phyloP scores from a whole-genome alignment of 2,797 vertebrate genomes.

The Girardinus metallicus region DNA sequence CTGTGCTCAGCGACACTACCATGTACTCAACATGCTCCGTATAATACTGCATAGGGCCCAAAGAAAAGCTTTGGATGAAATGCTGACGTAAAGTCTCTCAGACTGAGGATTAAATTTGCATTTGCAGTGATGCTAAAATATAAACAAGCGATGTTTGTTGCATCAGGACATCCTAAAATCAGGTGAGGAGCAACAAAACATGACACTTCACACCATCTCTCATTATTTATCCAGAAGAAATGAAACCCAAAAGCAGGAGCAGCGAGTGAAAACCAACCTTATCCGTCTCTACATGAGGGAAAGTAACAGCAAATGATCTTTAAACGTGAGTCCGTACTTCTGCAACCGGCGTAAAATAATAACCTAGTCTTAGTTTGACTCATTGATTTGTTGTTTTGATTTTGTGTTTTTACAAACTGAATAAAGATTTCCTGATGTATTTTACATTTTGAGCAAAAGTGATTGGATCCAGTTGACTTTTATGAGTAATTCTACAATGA shows the following conservation, averaged over 20 bases:
- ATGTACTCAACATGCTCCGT: not conserved
- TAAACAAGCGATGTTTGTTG: not conserved
- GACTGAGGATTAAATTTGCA: not conserved
- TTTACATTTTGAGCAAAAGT: not conserved
- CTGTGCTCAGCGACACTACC: slow-evolving; percentile 20
- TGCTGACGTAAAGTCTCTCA: not conserved
- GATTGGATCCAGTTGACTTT: not conserved
- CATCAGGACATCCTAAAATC: not conserved
- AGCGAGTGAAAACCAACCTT: not conserved
- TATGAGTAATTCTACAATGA: too few species aligned
- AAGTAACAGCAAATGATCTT: not conserved
- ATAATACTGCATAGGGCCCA: not conserved
- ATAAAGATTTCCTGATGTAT: not conserved
- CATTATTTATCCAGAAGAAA: slow-evolving; percentile 2
- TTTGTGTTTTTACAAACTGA: not conserved
- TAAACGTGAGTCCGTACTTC: not conserved
- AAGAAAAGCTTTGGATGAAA: not conserved
- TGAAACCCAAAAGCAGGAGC: not conserved
- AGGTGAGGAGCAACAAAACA: not conserved
- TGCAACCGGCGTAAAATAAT: too few species aligned
- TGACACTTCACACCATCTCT: not conserved
- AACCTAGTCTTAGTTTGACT: too few species aligned
- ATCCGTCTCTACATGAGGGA: not conserved
- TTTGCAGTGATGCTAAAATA: not conserved
- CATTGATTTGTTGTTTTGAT: too few species aligned